Evolutionary conservation across 2,113 vertebrate genomes (phyloP), one percentile per base, ranked within the genome.

Genomic region (Actenoides hombroni): DNA sequence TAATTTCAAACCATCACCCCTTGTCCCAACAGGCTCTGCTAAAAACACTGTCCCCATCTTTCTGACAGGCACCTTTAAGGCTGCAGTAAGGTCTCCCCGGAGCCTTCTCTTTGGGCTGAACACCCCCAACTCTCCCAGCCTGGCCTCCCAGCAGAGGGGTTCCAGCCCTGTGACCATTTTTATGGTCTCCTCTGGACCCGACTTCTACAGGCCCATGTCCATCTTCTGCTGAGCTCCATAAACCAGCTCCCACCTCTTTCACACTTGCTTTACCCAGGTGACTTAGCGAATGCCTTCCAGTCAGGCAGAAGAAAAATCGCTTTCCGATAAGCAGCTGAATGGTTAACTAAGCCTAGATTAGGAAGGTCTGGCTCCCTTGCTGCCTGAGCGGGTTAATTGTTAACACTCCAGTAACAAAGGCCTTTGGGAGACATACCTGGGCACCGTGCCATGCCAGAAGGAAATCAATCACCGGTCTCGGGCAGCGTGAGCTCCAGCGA

Each of bases 331-430:
- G 96, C 81, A 96, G 77, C 44, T 89, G 86, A 96, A 94, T 81
- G 76, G 95, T 94, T 91, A 96, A 94, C 83, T 29, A 51, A 44
- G 57, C 31, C 28, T 46, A 37, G 88, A 82, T 85, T 9, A 76
- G 10, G 86, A 84, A 90, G 73, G 83, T 21, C 80, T 93, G 93
- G 89, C 95, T 88, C 42, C 20, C 20, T 83, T 88, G 86, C 73
- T 96, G 95, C 94, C 91, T 26, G 74, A 79, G 94, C 16, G 83
- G 90, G 96, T 96, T 96, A 96, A 96, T 96, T 89, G 94, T 96
- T 97, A 96, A 96, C 95, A 73, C 80, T 86, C 80, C 79, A 16
- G 56, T 39, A 82, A 94, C 92, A 93, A 89, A 94, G 85, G 67
- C 91, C 87, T 87, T 73, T n/a, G 61, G 85, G 76, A 93, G 73